Percentiles rank a stretch among this genome's conserved stretches.
Evolutionary conservation across 2,888 invertebrate genomes (phyloP).

Genomic region (Teleiodes luculella): DNA sequence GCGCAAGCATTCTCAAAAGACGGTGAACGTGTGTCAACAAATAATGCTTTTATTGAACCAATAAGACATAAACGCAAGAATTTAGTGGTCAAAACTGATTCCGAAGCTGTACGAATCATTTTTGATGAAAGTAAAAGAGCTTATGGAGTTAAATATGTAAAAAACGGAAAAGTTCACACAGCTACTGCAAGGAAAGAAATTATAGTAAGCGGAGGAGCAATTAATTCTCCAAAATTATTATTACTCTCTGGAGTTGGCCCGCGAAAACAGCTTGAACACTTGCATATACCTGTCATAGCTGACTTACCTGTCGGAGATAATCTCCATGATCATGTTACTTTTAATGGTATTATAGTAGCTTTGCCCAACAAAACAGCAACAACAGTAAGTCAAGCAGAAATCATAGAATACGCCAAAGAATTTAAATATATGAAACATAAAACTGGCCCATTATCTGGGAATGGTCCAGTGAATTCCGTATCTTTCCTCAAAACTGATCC

Average conservation of each 20-base stretch:
- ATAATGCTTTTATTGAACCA: conserved; percentile 82
- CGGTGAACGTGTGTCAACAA: conserved; percentile 80
- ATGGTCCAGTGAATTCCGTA: conserved; percentile 74
- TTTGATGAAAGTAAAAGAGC: conserved; percentile 66
- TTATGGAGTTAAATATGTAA: conserved; percentile 46
- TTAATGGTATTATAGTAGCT: conserved; percentile 65
- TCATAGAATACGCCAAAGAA: conserved; percentile 51
- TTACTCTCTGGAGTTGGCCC: conserved; percentile 64
- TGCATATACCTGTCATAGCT: conserved; percentile 41
- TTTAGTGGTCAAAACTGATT: conserved; percentile 65
- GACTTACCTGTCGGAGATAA: conserved; percentile 60
- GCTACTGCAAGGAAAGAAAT: conserved; percentile 56
- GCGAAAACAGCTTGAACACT: conserved; percentile 39
- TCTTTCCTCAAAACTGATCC: conserved; percentile 77
- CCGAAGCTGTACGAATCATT: conserved; percentile 75
- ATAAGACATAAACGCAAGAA: conserved; percentile 75
- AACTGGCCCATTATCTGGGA: conserved; percentile 72
- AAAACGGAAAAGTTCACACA: conserved; percentile 31
- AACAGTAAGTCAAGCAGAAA: conserved; percentile 47
- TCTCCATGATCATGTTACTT: conserved; percentile 64
- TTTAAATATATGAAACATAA: conserved; percentile 45
- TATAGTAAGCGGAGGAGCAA: conserved; percentile 50
- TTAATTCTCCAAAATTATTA: conserved; percentile 54
- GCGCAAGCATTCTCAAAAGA: conserved; percentile 75
- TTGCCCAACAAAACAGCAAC: conserved; percentile 73